Evolutionary conservation across 2,888 invertebrate genomes (phyloP), one percentile per base, ranked within the genome.

Genomic region (Epistrophella euchroma): DNA sequence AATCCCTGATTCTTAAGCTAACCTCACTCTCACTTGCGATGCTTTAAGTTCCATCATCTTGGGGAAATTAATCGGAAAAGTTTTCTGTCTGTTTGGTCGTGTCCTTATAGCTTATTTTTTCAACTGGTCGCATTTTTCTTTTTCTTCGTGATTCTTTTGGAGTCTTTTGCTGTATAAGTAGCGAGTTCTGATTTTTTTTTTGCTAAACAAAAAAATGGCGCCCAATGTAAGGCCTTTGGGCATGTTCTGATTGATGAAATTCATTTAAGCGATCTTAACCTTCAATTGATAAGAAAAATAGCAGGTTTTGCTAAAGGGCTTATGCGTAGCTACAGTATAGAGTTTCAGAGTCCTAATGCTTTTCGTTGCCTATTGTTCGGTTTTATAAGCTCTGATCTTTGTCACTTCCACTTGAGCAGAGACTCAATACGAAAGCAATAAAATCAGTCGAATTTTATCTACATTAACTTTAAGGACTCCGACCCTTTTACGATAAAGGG

Each of bases 31-130:
- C 11, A 35, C 32, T 55, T 72, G n/a, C n/a, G 68, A 81, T 76
- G 55, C 76, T 81, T 73, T 79, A 73, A 70, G 73, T 78, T 79
- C 32, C 56, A 60, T 45, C 56, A 60, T 45, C 71, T 71, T 75
- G 35, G 64, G 52, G 64, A 84, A 84, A 84, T 84, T 84, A 85
- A 85, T 85, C 85, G 85, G 73, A 85, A 85, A 85, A 85, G 56
- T 85, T 85, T 78, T 55, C 52, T 60, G 22, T 68, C 66, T 58
- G 40, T 60, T 77, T 19, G 25, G 55, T 75, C 60, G 45, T 74
- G 47, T 64, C 19, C 35, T 35, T 52, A 13, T 78, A 73, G 50
- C 64, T 76, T 66, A 45, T 45, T 40, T 43, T 17, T 32, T 58
- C 37, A 58, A 37, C 19, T 43, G 40, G 58, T 58, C 37, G 37